phyloP scores from a whole-genome alignment of 2,113 vertebrate genomes.

The Dunckerocampus dactyliophorus region DNA sequence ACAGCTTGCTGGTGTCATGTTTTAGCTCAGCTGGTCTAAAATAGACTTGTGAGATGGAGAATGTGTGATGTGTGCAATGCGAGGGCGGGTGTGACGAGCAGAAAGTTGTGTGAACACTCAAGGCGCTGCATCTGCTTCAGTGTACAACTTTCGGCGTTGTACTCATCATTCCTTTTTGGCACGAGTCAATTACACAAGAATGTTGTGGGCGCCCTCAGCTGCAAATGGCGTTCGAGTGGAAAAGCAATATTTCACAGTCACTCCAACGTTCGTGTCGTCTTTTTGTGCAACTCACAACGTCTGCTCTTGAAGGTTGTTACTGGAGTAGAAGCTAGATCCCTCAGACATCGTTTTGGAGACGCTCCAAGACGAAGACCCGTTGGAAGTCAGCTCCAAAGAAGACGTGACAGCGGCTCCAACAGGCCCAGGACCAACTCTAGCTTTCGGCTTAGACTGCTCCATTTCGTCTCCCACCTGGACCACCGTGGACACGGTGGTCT shows the following conservation, averaged over 20 bases:
- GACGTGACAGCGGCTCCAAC: background rate
- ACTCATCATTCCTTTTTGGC: conserved; percentile 7
- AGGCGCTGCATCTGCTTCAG: conserved; percentile 5
- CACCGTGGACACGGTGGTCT: conserved; percentile 81
- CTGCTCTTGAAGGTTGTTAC: conserved; percentile 76
- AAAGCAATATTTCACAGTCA: conserved; percentile 10
- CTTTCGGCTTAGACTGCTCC: conserved; percentile 66
- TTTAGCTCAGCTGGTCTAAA: conserved; percentile 26
- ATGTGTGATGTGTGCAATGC: conserved; percentile 36
- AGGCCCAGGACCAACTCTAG: background rate
- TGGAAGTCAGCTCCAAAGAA: conserved; percentile 82
- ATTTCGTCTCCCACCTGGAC: conserved; percentile 62
- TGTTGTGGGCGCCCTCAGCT: conserved; percentile 4
- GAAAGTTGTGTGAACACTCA: conserved; percentile 24
- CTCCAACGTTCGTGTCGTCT: conserved; percentile 18
- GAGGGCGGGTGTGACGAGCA: conserved; percentile 15
- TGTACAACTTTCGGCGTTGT: conserved; percentile 12
- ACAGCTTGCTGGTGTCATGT: conserved; percentile 19
- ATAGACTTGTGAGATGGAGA: conserved; percentile 43
- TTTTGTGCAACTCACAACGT: conserved; percentile 20
- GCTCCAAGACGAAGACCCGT: conserved; percentile 85
- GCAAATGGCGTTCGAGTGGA: conserved; percentile 3
- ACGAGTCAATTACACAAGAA: background rate
- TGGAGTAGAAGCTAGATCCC: conserved; percentile 88
- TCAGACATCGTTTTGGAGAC: conserved; percentile 87